Conservation (phyloP, 2,888 invertebrate genomes). For the Linyphia triangularis region DNA sequence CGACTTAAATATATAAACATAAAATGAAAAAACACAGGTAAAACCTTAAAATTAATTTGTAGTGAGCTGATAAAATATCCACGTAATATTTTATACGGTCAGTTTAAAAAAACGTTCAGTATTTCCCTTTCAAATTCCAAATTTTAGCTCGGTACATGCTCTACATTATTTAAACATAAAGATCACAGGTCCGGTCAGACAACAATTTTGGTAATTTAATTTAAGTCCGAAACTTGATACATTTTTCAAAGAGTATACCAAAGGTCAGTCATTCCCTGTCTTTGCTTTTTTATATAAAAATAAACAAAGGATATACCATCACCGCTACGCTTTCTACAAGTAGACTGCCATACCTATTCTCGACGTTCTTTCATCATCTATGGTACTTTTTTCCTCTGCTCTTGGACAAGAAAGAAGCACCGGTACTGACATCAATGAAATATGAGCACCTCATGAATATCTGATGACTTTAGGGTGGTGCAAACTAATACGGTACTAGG, state of each 20-base stretch:
- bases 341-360: background rate
- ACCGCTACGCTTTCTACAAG: background rate
- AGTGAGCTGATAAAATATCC: too few species aligned
- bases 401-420: background rate
- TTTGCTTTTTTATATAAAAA: background rate
- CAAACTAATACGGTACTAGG: conserved; percentile 44
- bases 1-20: too few species aligned
- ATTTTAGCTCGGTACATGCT: too few species aligned
- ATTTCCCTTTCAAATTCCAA: too few species aligned
- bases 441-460: conserved; percentile 50
- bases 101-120: too few species aligned
- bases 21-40: too few species aligned
- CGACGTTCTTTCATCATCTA: conserved; percentile 30
- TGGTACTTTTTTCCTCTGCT: conserved; percentile 2
- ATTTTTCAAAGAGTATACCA: background rate
- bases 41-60: too few species aligned
- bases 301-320: too few species aligned
- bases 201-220: background rate
- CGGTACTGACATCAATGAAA: conserved; percentile 37
- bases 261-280: background rate
- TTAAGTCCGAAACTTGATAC: background rate
- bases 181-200: background rate
- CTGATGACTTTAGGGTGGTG: conserved; percentile 51
- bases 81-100: too few species aligned
- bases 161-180: background rate